Evolutionary conservation across 2,888 invertebrate genomes (phyloP).

Genomic region (Dermolepida albohirtum): DNA sequence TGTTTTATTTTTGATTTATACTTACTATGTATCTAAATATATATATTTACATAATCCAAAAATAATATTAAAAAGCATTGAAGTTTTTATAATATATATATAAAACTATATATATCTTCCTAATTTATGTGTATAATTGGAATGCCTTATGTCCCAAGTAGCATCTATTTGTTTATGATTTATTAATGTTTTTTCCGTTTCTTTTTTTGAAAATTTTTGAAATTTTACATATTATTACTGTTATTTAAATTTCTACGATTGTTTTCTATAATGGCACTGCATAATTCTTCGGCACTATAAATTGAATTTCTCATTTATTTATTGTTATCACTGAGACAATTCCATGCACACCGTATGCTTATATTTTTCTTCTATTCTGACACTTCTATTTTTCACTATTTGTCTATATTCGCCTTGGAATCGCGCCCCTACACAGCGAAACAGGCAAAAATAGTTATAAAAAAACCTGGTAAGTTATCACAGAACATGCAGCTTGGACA

Average conservation of each 20-base stretch:
- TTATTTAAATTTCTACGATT: conserved; percentile 49
- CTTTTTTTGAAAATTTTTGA: conserved; percentile 33
- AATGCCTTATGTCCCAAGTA: conserved; percentile 59
- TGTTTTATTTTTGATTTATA: conserved; percentile 20
- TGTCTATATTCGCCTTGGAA: conserved; percentile 67
- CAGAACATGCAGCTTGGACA: conserved; percentile 66
- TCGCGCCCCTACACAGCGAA: conserved; percentile 66
- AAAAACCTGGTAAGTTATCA: conserved; percentile 68
- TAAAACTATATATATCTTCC: conserved; percentile 21
- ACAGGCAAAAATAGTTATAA: conserved; percentile 67
- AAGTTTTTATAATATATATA: conserved; percentile 27
- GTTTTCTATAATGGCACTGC: conserved; percentile 60
- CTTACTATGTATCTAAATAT: neutral
- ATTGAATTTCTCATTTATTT: conserved; percentile 48
- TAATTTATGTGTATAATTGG: conserved; percentile 40
- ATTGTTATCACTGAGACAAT: conserved; percentile 57
- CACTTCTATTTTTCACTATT: conserved; percentile 68
- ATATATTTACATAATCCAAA: conserved; percentile 17
- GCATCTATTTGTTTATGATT: conserved; percentile 56
- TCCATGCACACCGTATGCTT: conserved; percentile 64
- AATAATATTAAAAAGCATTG: conserved; percentile 29
- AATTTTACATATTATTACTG: conserved; percentile 41
- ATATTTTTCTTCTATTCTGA: conserved; percentile 67
- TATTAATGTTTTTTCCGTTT: conserved; percentile 36
- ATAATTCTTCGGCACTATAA: conserved; percentile 61